Percentiles rank a stretch among this genome's conserved stretches.
Evolutionary conservation across 1,140 invertebrate genomes (phyloP).

Genomic region (Seison nebaliae): DNA sequence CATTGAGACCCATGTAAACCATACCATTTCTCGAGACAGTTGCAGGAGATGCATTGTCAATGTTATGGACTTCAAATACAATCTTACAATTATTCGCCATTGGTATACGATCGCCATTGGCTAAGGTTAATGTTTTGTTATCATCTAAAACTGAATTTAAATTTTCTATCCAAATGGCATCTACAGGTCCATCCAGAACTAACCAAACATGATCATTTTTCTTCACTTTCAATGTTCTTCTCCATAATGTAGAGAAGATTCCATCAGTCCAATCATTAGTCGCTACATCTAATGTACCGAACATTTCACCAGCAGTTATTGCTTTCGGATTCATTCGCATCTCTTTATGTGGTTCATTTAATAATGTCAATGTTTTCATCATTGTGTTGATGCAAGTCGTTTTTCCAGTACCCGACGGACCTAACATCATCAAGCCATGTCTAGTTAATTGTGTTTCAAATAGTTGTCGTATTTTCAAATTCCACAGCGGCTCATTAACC

Average conservation of each 20-base stretch:
- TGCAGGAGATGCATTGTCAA: conserved; percentile 23
- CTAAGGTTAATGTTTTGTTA: conserved; percentile 30
- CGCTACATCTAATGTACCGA: conserved; percentile 29
- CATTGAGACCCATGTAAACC: conserved; percentile 28
- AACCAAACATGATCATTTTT: conserved; percentile 32
- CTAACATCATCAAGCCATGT: conserved; percentile 29
- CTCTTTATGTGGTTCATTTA: conserved; percentile 18
- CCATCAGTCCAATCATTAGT: conserved; percentile 29
- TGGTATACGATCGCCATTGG: conserved; percentile 32
- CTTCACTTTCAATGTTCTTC: conserved; percentile 25
- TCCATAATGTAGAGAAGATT: conserved; percentile 33
- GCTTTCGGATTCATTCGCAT: conserved; percentile 30
- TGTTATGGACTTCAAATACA: conserved; percentile 24
- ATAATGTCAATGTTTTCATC: conserved; percentile 16
- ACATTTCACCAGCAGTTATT: conserved; percentile 29
- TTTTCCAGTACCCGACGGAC: conserved; percentile 25
- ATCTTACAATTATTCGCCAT: conserved; percentile 27
- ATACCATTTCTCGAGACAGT: conserved; percentile 29
- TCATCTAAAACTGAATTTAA: conserved; percentile 30
- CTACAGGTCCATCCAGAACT: conserved; percentile 27
- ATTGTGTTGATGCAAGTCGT: conserved; percentile 22
- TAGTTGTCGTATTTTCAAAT: conserved; percentile 28
- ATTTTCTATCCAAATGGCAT: conserved; percentile 30
- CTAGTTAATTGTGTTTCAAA: conserved; percentile 28
- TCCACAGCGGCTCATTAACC: conserved; percentile 24